Evolutionary conservation across 2,888 invertebrate genomes (phyloP).

Genomic region (Cosmia trapezina): DNA sequence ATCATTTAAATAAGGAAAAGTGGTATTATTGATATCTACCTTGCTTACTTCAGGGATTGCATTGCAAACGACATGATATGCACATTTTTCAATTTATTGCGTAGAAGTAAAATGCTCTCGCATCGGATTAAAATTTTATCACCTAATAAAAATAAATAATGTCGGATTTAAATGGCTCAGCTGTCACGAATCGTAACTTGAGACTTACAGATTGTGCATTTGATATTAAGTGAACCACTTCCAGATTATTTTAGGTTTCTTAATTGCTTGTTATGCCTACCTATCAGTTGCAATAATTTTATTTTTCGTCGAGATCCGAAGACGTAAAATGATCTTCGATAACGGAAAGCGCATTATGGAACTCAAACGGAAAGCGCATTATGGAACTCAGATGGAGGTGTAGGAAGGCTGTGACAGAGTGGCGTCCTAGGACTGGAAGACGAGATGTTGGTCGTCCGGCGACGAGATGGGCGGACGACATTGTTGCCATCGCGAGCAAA

Average conservation of each 20-base stretch:
- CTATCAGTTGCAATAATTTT: background rate
- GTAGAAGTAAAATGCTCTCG: background rate
- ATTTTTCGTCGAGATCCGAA: background rate
- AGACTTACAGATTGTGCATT: slow-evolving; percentile 24
- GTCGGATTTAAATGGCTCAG: background rate
- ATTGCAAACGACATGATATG: background rate
- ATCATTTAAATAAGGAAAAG: background rate
- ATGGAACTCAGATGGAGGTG: too few relatives aligned
- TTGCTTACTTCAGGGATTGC: background rate
- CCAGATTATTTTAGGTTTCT: background rate
- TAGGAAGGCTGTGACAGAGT: too few relatives aligned
- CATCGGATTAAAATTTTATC: background rate
- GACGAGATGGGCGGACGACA: too few relatives aligned
- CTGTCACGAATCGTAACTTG: slow-evolving; percentile 11
- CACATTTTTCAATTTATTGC: background rate
- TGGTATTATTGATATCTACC: background rate
- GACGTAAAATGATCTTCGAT: too few relatives aligned
- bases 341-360: too few relatives aligned
- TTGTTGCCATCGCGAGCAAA: too few relatives aligned
- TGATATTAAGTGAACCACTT: slow-evolving; percentile 2
- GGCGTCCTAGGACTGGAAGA: too few relatives aligned
- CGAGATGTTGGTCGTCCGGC: too few relatives aligned
- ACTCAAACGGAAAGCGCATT: too few relatives aligned
- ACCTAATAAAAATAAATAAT: slow-evolving; percentile 15
- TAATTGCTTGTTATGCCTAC: background rate